Evolutionary conservation across 1,140 invertebrate species (phyloP), one percentile per base, ranked within the genome.

Genomic region (Diorhabda elongata): DNA sequence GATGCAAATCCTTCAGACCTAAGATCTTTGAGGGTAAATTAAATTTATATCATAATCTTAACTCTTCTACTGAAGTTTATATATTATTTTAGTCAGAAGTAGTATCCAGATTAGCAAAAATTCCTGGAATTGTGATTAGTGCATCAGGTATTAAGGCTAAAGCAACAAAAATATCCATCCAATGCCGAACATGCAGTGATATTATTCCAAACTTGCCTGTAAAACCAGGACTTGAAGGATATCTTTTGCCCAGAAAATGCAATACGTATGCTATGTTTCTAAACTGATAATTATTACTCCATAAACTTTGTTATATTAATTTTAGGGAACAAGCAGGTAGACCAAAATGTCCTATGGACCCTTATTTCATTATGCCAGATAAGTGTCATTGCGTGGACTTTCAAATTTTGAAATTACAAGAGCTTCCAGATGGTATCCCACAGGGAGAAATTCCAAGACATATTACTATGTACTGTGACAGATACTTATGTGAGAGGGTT

Each of bases 391-490:
- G 98, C 82, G 93, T 98, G 3, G 98, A 99, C 83, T 98, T 95
- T 80, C 87, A 93, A 89, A 87, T 90, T 1, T 76, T 93, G 0
- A 99, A 98, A 82, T 81, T 99, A 7, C 98, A 99, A 88, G 98
- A 99, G 83, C 83, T 95, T 5, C 96, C 96, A 4, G 98, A 99
- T 82, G 92, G 91, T 71, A 94, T 99, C 69, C 98, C 98, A 0
- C 96, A 98, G 79, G 97, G 98, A 66, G 98, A 99, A 86, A 95
- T 99, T 87, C 98, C 98, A 0, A 86, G 98, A 5, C 98, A 99
- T 83, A 83, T 99, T 66, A 92, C 96, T 71, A 84, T 99, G 0
- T 99, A 97, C 81, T 95, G 93, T 78, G 98, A 99, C 80, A 88
- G 88, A 68, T 94, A 96, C 80, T 83, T 99, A 7, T 98, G 96